These are phyloP conservation scores for Petaurus breviceps DNA, from an alignment of 2,113 vertebrate genomes.

Conservation along the genomic window DNA sequence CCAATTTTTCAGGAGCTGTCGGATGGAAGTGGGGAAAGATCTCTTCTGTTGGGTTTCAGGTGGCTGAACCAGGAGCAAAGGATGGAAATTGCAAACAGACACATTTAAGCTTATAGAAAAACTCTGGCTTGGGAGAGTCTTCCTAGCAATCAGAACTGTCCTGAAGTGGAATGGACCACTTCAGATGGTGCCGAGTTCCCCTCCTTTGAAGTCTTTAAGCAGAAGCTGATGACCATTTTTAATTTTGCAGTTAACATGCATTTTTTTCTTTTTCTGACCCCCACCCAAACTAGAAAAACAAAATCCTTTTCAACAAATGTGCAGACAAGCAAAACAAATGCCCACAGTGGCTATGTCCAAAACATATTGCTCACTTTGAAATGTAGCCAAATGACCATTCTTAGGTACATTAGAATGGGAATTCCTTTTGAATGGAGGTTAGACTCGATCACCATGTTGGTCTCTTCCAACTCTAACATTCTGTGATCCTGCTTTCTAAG, in stretches of 20 bases:
- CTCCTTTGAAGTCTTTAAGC: background rate
- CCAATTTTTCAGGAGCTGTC: background rate
- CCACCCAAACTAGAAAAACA: background rate
- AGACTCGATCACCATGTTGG: background rate
- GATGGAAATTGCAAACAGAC: background rate
- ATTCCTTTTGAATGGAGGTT: background rate
- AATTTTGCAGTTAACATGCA: background rate
- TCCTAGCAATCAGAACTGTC: background rate
- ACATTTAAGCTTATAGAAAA: background rate
- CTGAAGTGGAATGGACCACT: background rate
- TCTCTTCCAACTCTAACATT: background rate
- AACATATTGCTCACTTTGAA: background rate
- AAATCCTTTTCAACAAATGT: background rate
- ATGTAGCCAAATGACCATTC: background rate
- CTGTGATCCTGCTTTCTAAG: background rate
- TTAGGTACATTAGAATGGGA: background rate
- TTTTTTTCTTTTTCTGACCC: background rate
- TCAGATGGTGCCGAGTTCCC: background rate
- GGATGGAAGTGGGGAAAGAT: background rate
- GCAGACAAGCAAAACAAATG: background rate
- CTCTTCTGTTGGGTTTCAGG: background rate
- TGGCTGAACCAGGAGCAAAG: background rate
- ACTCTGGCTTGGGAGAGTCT: background rate
- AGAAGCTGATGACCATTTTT: background rate
- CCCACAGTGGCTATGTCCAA: background rate